phyloP scores from a whole-genome alignment of 2,113 vertebrate genomes.

The Taxidea taxus region DNA sequence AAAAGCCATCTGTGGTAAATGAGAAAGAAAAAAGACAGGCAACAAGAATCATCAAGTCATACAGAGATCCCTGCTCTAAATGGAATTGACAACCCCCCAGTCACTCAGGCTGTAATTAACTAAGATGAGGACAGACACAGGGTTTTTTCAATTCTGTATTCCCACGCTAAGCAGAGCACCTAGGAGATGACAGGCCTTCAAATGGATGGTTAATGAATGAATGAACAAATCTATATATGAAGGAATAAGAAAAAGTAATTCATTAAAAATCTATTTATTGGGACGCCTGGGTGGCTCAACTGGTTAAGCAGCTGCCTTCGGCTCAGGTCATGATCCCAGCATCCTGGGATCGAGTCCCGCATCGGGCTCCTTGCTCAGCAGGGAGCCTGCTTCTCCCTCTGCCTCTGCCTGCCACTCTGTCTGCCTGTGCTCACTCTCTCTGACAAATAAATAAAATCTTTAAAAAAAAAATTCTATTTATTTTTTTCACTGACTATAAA shows the following conservation, averaged over 20 bases:
- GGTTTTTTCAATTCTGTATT: not conserved
- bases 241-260: not conserved
- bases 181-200: not conserved
- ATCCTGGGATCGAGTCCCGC: too few species aligned
- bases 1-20: not conserved
- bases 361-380: too few species aligned
- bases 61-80: not conserved
- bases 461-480: too few species aligned
- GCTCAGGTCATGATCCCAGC: too few species aligned
- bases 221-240: not conserved
- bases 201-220: not conserved
- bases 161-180: not conserved
- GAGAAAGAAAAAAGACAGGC: not conserved
- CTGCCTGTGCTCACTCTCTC: too few species aligned
- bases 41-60: not conserved
- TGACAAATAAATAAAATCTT: too few species aligned
- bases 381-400: too few species aligned
- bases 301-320: too few species aligned
- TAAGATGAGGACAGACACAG: not conserved
- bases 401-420: too few species aligned
- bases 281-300: too few species aligned
- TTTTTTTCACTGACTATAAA: not conserved
- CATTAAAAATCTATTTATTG: slow-evolving; percentile 14
- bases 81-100: not conserved
- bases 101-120: not conserved